Base-by-base conservation (phyloP, 2,888 invertebrate species). In the Antheraea assamensis region DNA sequence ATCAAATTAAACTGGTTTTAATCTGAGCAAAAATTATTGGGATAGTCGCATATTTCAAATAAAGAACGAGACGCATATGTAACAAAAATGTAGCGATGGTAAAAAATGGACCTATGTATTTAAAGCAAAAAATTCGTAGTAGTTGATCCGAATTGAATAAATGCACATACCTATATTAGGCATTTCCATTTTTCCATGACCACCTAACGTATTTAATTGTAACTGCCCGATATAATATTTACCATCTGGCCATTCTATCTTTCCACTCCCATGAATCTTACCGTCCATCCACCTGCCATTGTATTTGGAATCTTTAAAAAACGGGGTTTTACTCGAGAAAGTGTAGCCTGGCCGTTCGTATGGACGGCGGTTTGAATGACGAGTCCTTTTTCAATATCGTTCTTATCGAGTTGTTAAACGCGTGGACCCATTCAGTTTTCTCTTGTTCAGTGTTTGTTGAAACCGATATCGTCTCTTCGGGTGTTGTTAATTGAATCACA, bases 201-300 rank as follows among this genome's bases (percentile, higher is more conserved):
- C 98, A 87, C 96, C 96, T 81, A 97, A 95, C n/a, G 96, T 90
- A 81, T 97, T 97, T 80, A 97, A 95, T 78, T 96, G 96, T 88
- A 98, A 97, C 81, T 97, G 96, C 0, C 98, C 98, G n/a, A 95
- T 95, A 82, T 98, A 98, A 73, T 95, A 93, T 82, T 96, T 96
- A 0, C 98, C 97, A 90, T 98, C 98, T 1, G 96, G 94, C 97
- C 98, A 98, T 83, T 96, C 96, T 75, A 98, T 88, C 87, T 97
- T 97, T 7, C 98, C 98, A 85, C 95, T 95, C 0, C 98, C 98
- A 87, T 98, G 97, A 83, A 98, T 95, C 85, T 97, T 97, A 0
- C 97, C 98, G 84, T 96, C 96, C 75, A 96, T 88, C 98, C 98
- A 98, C 74, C 96, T 95, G 0, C 98, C 98, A 73, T 95, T 95